Base-by-base conservation (phyloP, 2,113 vertebrate species). In the Halcyon malimbica region DNA sequence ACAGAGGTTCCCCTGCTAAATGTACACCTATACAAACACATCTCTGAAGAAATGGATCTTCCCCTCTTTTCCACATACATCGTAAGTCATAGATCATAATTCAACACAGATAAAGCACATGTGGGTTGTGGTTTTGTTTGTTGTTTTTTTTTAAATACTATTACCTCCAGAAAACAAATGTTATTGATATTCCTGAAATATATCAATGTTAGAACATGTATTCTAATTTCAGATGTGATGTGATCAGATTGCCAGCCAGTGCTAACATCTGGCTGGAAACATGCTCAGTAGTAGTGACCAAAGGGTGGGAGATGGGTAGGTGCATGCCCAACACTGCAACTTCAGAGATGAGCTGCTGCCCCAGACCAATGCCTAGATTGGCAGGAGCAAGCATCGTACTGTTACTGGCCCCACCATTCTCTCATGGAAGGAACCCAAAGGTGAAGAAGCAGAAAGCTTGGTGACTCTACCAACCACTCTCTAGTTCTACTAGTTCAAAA, bases 311-410 rank as follows among this genome's bases (percentile, higher is more conserved):
- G 26, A 20, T 2, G 8, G 13, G 9, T 17, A 60, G 39, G 10
- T 23, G 10, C 31, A 18, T 62, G 31, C 28, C 31, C 1, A 0
- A 18, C 10, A 13, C 16, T 21, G 28, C 11, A 37, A 16, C 15
- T 20, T 19, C 33, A 33, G 21, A 62, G 46, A 11, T 0, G 1
- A 83, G 50, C 10, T 83, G 26, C 31, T 69, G 31, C 16, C 42
- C 29, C 21, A 77, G 18, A 8, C 33, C 37, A 46, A 2, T 0
- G 0, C 35, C 13, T 31, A 44, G 28, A 39, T 13, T 33, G 28
- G 9, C 39, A 71, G 28, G 10, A 71, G 26, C 0, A 1, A 78
- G 8, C 13, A 13, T 15, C 3, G 0, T 13, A 8, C 46, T 80
- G 37, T 21, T n/a, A 28, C n/a, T 1, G 2, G 35, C 5, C 35